phyloP scores from a whole-genome alignment of 1,140 invertebrate species.

The Planococcus citri region DNA sequence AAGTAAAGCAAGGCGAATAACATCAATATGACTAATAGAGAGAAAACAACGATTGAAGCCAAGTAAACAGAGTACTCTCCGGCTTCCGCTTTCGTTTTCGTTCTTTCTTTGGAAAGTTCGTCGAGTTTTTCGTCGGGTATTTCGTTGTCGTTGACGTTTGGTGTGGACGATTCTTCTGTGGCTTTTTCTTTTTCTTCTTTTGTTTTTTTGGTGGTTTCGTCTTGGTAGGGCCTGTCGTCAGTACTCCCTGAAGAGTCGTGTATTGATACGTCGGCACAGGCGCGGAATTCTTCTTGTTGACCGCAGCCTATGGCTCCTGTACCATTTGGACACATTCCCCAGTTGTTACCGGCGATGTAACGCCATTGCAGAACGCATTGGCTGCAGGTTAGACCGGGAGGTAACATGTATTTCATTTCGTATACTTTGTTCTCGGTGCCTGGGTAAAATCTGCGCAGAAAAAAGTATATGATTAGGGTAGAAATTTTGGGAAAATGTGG shows the following conservation, averaged over 20 bases:
- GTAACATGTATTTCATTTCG: slow-evolving; percentile 56
- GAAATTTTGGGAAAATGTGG: not conserved
- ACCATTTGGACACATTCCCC: slow-evolving; percentile 59
- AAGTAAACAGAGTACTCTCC: slow-evolving; percentile 34
- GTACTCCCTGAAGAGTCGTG: slow-evolving; percentile 36
- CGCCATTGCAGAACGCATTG: slow-evolving; percentile 73
- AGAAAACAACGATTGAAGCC: slow-evolving; percentile 35
- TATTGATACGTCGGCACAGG: slow-evolving; percentile 69
- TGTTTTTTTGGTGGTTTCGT: slow-evolving; percentile 19
- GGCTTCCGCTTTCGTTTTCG: slow-evolving; percentile 26
- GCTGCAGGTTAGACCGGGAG: slow-evolving; percentile 50
- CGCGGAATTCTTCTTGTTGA: slow-evolving; percentile 73
- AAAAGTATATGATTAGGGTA: slow-evolving; percentile 1
- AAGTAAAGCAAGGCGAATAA: slow-evolving; percentile 36
- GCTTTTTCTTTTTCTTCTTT: slow-evolving; percentile 15
- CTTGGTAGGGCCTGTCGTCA: slow-evolving; percentile 31
- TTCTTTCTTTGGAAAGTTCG: slow-evolving; percentile 21
- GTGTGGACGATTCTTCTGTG: slow-evolving; percentile 24
- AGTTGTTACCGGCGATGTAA: slow-evolving; percentile 67
- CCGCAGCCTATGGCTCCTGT: slow-evolving; percentile 65
- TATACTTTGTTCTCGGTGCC: slow-evolving; percentile 63
- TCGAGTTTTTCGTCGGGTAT: slow-evolving; percentile 27
- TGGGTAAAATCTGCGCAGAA: slow-evolving; percentile 47
- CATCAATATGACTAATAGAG: slow-evolving; percentile 36
- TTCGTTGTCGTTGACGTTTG: slow-evolving; percentile 26